Evolutionary conservation across 2,113 vertebrate genomes (phyloP).

Genomic region (Pluvialis apricaria): DNA sequence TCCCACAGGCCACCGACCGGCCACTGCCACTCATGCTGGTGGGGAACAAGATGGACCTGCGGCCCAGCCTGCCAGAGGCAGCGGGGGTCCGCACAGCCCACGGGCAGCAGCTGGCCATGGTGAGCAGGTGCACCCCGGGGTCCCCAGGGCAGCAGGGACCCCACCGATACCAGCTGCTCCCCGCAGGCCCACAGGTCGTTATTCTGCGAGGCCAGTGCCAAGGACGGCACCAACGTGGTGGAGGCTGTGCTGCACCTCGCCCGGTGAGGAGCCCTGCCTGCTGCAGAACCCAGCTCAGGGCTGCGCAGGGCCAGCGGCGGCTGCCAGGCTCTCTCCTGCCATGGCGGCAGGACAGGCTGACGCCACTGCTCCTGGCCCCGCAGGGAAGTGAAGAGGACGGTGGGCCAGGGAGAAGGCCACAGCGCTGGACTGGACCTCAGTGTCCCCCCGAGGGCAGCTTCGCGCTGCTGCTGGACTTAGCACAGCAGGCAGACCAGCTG

Average conservation of each 20-base stretch:
- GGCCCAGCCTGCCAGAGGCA: neutral
- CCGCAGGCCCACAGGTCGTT: constrained; percentile 10
- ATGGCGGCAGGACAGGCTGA: rapidly evolving
- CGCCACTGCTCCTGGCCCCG: rapidly evolving
- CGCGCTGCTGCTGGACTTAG: constrained; percentile 48
- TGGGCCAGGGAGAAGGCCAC: neutral
- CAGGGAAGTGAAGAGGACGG: constrained; percentile 71
- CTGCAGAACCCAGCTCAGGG: rapidly evolving
- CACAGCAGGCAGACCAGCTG: rapidly evolving
- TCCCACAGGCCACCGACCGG: constrained; percentile 30
- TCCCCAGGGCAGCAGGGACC: rapidly evolving
- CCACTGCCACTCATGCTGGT: constrained; percentile 68
- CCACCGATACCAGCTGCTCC: rapidly evolving
- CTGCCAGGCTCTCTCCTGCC: rapidly evolving
- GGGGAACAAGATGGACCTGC: constrained; percentile 76
- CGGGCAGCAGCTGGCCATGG: constrained; percentile 73
- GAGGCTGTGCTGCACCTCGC: constrained; percentile 75
- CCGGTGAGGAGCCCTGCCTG: constrained; percentile 26
- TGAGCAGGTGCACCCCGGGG: neutral
- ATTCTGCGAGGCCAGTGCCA: constrained; percentile 79
- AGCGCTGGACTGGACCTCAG: constrained; percentile 29
- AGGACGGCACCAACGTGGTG: constrained; percentile 69
- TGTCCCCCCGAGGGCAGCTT: neutral
- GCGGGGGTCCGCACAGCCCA: constrained; percentile 48
- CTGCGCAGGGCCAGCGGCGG: rapidly evolving